phyloP scores from a whole-genome alignment of 2,797 vertebrate genomes.

The Pampus argenteus region DNA sequence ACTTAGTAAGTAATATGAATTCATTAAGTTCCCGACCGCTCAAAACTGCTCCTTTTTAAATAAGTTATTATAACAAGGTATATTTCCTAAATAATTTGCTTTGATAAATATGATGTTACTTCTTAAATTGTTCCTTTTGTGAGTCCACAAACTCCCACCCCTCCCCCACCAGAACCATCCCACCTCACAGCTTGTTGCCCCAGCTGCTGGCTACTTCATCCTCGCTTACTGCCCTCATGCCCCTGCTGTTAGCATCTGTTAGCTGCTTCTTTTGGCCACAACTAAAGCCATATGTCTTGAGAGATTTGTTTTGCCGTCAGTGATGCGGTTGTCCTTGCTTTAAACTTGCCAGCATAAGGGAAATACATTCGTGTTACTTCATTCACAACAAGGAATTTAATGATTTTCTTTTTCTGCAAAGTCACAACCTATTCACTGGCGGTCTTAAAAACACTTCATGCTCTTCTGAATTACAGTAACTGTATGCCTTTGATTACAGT shows the following conservation, averaged over 20 bases:
- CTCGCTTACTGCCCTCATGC: constrained; percentile 26
- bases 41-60: background rate
- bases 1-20: background rate
- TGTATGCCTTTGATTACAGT: constrained; percentile 30
- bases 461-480: background rate
- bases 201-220: constrained; percentile 65
- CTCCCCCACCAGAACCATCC: constrained; percentile 10
- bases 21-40: background rate
- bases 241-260: constrained; percentile 67
- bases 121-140: background rate
- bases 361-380: background rate
- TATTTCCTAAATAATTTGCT: background rate
- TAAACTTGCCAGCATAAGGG: background rate
- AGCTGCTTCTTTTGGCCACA: constrained; percentile 40
- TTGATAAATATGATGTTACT: constrained; percentile 4
- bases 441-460: background rate
- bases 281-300: constrained; percentile 53
- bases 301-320: background rate
- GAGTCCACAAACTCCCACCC: constrained; percentile 7
- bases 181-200: constrained; percentile 61
- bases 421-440: background rate
- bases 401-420: background rate
- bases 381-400: background rate
- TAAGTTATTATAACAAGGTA: background rate
- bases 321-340: background rate